These are phyloP conservation scores for Atlantisia rogersi DNA, from an alignment of 2,113 vertebrate species.

Conservation along the genomic window DNA sequence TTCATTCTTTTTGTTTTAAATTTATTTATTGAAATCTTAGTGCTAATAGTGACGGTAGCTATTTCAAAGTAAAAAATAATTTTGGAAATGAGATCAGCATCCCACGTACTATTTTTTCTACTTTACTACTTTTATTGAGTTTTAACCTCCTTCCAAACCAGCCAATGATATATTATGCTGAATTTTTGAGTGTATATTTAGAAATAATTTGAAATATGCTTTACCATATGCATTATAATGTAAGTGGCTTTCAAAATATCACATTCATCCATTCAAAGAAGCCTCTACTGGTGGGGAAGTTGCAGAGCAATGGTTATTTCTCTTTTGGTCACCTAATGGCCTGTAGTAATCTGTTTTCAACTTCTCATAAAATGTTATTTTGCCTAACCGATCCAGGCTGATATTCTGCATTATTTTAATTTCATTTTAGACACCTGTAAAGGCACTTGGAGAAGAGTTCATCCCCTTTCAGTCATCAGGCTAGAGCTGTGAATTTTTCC, in stretches of 20 bases:
- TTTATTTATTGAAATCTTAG: not conserved
- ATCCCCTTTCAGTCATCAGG: not conserved
- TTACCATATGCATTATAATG: rapidly evolving
- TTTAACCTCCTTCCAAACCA: not conserved
- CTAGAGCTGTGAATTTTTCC: not conserved
- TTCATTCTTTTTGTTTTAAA: not conserved
- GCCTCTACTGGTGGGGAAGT: not conserved
- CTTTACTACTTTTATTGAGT: not conserved
- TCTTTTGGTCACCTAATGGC: not conserved
- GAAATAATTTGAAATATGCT: not conserved
- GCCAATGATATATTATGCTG: not conserved
- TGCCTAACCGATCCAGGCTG: not conserved
- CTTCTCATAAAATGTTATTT: not conserved
- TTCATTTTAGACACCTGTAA: not conserved
- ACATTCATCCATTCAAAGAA: not conserved
- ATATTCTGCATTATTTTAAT: not conserved
- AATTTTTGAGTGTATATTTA: not conserved
- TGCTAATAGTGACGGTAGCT: not conserved
- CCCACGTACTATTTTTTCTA: not conserved
- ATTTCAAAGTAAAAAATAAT: not conserved
- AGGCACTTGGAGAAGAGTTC: not conserved
- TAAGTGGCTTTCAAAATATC: not conserved
- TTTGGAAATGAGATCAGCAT: not conserved
- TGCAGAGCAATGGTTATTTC: not conserved
- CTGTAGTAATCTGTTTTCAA: not conserved